Base-by-base conservation (phyloP, 1,140 invertebrate genomes). In the Sycophila sp. region DNA sequence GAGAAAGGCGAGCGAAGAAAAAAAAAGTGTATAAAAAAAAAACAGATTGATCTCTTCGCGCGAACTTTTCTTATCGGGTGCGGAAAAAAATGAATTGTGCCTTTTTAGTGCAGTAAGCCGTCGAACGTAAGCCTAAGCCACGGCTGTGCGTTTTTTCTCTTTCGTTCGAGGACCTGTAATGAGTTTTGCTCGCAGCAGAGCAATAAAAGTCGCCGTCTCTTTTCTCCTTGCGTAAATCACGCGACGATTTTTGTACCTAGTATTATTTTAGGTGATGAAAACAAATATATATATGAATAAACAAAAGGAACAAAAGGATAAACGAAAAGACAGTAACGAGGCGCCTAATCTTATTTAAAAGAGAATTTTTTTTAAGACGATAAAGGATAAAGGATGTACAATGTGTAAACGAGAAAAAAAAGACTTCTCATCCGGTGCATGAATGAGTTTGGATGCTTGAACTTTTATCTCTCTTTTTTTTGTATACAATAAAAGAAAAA, bases 51-150 rank as follows among this genome's bases (percentile, higher is more conserved):
- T 68, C 53, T 67, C 53, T 66, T 68, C 55, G 59, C 65, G 69
- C 53, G 72, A 74, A 77, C 67, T 80, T 78, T 79, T 83, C 79
- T 83, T 78, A 83, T 78, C 79, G 79, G 81, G 80, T 85, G 84
- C 83, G 83, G 76, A 85, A 84, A n/a, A n/a, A n/a, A 84, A 85
- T 26, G 58, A 69, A 70, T 83, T 84, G 84, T 86, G 84, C 84
- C 84, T 86, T 86, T 83, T 83, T 86, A 85, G 84, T 83, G 76
- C 76, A 77, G 79, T 86, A 85, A 86, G 83, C 74, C 79, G 81
- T 79, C 83, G 79, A 82, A 76, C 77, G 78, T 80, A 84, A 84
- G 78, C 75, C 73, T 74, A 77, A 77, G 58, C 66, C 72, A 65
- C 68, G 71, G 73, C 66, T 73, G 38, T 70, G 68, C 60, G 59